phyloP scores from a whole-genome alignment of 1,140 invertebrate species.

The Drosophila nigrodunni region DNA sequence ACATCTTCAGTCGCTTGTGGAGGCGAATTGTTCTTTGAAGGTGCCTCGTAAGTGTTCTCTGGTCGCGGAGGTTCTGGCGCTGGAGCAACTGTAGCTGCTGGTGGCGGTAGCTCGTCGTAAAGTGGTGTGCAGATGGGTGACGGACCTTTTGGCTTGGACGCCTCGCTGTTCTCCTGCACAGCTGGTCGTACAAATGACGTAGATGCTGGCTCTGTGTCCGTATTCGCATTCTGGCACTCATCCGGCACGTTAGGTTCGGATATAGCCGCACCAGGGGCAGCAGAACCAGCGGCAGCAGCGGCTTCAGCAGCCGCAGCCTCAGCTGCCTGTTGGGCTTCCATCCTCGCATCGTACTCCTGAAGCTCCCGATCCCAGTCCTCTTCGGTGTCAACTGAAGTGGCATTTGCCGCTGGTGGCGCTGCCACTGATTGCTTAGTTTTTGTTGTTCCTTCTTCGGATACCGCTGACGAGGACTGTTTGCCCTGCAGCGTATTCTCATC shows the following conservation, averaged over 20 bases:
- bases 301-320: slow-evolving; percentile 26
- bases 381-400: slow-evolving; percentile 61
- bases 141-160: slow-evolving; percentile 34
- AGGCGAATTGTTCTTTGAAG: slow-evolving; percentile 14
- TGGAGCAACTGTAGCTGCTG: slow-evolving; percentile 26
- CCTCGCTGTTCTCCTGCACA: slow-evolving; percentile 29
- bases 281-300: neutral
- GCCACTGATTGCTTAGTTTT: slow-evolving; percentile 30
- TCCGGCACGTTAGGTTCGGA: neutral
- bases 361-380: slow-evolving; percentile 82
- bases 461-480: slow-evolving; percentile 31
- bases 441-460: slow-evolving; percentile 22
- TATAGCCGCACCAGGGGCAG: neutral
- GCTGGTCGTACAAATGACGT: slow-evolving; percentile 11
- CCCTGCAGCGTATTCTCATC: slow-evolving; percentile 44
- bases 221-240: neutral
- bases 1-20: slow-evolving; percentile 20
- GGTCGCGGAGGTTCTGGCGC: slow-evolving; percentile 25
- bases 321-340: slow-evolving; percentile 58
- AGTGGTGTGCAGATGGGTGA: slow-evolving; percentile 70
- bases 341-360: slow-evolving; percentile 72
- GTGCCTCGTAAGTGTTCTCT: neutral
- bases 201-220: neutral
- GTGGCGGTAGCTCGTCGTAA: slow-evolving; percentile 73
- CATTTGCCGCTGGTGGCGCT: slow-evolving; percentile 28